Evolutionary conservation across 2,113 vertebrate species (phyloP), one percentile per base, ranked within the genome.

Genomic region (Etheostoma cragini): DNA sequence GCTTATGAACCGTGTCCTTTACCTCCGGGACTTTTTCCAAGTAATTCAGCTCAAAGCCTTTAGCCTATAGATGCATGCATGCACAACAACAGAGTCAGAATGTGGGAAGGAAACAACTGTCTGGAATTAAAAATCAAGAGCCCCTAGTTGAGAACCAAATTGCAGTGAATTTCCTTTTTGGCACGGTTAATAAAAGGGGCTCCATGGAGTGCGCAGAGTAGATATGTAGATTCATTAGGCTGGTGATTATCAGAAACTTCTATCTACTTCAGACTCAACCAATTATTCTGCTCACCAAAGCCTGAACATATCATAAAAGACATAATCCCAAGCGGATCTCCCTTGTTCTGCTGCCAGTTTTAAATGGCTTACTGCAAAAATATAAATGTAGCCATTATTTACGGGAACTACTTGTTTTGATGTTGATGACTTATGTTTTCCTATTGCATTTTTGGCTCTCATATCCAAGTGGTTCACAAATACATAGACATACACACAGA

Each of bases 1-100:
- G 98, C 90, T 99, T 99, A 72, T 99, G 98, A 86, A 98, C 97
- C 0, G 98, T 99, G 93, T 99, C 98, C 94, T 99, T 99, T 69
- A 99, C 98, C 93, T 99, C 98, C 38, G 98, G 97, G 94, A 99
- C 98, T 92, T 99, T 99, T 95, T 99, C 97, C 91, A 99, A 96
- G 95, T 99, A 99, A 93, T 95, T 97, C 92, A 99, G 93, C 93
- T 99, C 98, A 95, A 99, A 99, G 56, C 98, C 98, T 96, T 99
- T 99, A 75, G 97, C 98, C 98, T 99, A 52, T 50, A 88, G 8
- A 82, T 45, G 65, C 74, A 90, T 22, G 58, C n/a, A 85, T 52
- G 79, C 72, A 88, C 73, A 78, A 50, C 66, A 76, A 72, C 61
- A 70, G 26, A 22, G 57, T 80, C 62, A 84, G 60, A 82, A 71